These are phyloP conservation scores for Zonotrichia leucophrys DNA, from an alignment of 2,113 vertebrate species.

Conservation along the genomic window DNA sequence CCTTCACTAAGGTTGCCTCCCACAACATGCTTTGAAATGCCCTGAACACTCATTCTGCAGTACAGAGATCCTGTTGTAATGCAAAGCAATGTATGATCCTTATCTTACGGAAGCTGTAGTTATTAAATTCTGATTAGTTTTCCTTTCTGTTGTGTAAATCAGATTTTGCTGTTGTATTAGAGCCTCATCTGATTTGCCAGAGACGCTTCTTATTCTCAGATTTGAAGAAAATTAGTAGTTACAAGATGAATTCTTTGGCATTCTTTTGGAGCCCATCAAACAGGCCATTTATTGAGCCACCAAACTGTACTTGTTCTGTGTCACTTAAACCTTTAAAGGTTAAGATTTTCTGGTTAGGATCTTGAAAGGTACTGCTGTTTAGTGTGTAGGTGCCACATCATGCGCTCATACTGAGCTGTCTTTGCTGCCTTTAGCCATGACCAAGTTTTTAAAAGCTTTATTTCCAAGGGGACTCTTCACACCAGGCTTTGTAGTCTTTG, in stretches of 20 bases:
- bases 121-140: not conserved
- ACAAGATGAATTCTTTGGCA: not conserved
- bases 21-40: not conserved
- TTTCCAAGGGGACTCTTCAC: not conserved
- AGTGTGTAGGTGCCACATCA: not conserved
- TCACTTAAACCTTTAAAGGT: not conserved
- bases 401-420: not conserved
- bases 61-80: not conserved
- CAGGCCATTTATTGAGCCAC: not conserved
- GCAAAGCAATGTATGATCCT: not conserved
- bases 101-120: not conserved
- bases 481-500: not conserved
- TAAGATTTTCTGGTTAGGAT: not conserved
- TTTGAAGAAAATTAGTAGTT: not conserved
- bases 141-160: not conserved
- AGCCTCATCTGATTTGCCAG: not conserved
- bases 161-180: not conserved
- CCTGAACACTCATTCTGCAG: not conserved
- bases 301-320: not conserved
- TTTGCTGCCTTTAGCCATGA: not conserved
- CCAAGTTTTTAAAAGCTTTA: not conserved
- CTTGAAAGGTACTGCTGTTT: not conserved
- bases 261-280: not conserved
- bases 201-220: conserved; percentile 7
- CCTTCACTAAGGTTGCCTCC: not conserved